Evolutionary conservation across 2,888 invertebrate genomes (phyloP).

Genomic region (Neria commutata): DNA sequence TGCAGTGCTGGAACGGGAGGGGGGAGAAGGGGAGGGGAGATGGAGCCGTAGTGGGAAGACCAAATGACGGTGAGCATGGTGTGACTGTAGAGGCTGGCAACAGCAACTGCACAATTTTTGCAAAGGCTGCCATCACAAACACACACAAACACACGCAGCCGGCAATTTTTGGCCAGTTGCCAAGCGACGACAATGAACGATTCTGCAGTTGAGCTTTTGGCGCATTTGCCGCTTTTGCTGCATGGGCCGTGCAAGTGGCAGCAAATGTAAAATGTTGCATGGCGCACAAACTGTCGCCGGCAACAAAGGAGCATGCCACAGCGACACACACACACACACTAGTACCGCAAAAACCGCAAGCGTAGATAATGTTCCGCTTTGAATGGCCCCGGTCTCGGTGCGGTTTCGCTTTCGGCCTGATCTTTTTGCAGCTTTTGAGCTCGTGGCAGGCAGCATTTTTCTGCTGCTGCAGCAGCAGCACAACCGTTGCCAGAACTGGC

Average conservation of each 20-base stretch:
- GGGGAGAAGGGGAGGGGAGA: background rate
- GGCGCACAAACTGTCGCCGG: background rate
- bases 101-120: conserved; percentile 6
- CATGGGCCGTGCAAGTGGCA: conserved; percentile 5
- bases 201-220: conserved; percentile 20
- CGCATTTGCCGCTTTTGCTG: background rate
- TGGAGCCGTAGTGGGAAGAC: background rate
- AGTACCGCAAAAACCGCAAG: conserved; percentile 41
- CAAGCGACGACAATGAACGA: conserved; percentile 19
- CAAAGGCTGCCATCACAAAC: background rate
- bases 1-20: background rate
- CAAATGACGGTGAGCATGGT: conserved; percentile 1
- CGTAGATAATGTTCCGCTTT: conserved; percentile 53
- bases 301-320: too few species aligned
- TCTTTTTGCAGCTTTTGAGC: too few species aligned
- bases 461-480: background rate
- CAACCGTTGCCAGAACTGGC: background rate
- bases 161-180: conserved; percentile 19
- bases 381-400: too few species aligned
- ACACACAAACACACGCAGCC: background rate
- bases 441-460: too few species aligned
- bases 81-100: conserved; percentile 12
- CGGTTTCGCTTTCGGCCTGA: too few species aligned
- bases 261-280: conserved; percentile 10
- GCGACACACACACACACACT: conserved; percentile 6